Evolutionary conservation across 2,888 invertebrate genomes (phyloP).

Genomic region (Orthonevra nobilis): DNA sequence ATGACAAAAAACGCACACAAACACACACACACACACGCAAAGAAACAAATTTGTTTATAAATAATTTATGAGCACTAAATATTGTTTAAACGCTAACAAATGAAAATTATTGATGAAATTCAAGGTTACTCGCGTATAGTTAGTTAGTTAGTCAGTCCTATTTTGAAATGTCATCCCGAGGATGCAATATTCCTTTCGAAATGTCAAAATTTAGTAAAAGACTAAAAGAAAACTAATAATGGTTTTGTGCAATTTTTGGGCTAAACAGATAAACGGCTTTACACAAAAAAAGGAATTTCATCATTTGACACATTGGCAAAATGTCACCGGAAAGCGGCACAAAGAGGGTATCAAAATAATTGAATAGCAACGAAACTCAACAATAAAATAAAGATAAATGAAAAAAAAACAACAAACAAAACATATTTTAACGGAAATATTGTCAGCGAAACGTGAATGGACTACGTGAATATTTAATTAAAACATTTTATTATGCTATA

Average conservation of each 20-base stretch:
- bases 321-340: neutral
- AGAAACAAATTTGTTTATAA: conserved; percentile 23
- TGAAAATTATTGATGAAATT: conserved; percentile 14
- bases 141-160: conserved; percentile 15
- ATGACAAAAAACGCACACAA: too few species aligned
- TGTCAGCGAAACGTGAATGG: conserved; percentile 63
- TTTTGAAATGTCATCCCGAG: conserved; percentile 25
- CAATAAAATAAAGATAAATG: too few species aligned
- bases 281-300: neutral
- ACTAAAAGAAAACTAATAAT: too few species aligned
- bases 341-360: conserved; percentile 15
- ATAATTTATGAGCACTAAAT: conserved; percentile 57
- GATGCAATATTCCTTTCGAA: conserved; percentile 35
- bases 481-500: conserved; percentile 52
- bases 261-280: too few species aligned
- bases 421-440: conserved; percentile 65
- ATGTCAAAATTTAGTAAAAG: conserved; percentile 23
- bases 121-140: conserved; percentile 25
- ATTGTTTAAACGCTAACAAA: conserved; percentile 43
- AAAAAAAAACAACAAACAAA: conserved; percentile 4
- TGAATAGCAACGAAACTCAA: conserved; percentile 45
- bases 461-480: conserved; percentile 60
- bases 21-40: neutral
- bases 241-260: neutral
- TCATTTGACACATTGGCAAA: conserved; percentile 9